A percentile compares a stretch with the other conserved stretches of the same genome.
These are phyloP conservation scores for Calosoma granatense DNA, from an alignment of 1,140 invertebrate genomes.

Conservation along the genomic window DNA sequence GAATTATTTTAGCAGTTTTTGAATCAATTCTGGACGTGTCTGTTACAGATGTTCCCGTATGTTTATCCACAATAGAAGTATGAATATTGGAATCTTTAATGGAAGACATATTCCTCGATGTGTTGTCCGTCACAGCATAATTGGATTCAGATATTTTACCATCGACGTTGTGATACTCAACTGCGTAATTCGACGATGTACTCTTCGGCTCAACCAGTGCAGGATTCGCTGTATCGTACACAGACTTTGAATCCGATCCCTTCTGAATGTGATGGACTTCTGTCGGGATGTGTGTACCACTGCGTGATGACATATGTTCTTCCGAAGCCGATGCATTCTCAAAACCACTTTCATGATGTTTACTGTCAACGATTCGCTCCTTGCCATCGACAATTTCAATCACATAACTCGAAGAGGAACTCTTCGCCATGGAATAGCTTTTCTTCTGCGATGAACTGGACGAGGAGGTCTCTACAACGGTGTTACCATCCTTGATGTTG, in stretches of 20 bases:
- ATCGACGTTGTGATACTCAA: slow-evolving; percentile 27
- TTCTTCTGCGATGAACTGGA: slow-evolving; percentile 22
- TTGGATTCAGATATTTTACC: slow-evolving; percentile 16
- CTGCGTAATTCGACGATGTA: slow-evolving; percentile 20
- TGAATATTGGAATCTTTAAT: no score
- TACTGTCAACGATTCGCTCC: slow-evolving; percentile 44
- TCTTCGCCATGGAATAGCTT: slow-evolving; percentile 35
- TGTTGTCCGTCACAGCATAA: no score
- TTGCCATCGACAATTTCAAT: slow-evolving; percentile 50
- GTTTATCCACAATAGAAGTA: no score
- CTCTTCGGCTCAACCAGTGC: slow-evolving; percentile 29
- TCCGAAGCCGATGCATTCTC: slow-evolving; percentile 36
- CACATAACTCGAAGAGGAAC: slow-evolving; percentile 43
- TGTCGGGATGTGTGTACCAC: slow-evolving; percentile 40
- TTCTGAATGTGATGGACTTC: slow-evolving; percentile 42
- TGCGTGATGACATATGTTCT: slow-evolving; percentile 37
- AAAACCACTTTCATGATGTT: slow-evolving; percentile 42
- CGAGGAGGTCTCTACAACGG: slow-evolving; percentile 22
- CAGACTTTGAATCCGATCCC: slow-evolving; percentile 39
- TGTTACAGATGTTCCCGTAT: no score
- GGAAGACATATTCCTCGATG: no score
- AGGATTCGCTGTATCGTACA: slow-evolving; percentile 43
- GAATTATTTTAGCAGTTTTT: no score
- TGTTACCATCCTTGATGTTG: slow-evolving; percentile 11
- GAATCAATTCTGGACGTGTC: no score